Percentiles rank a stretch among this genome's conserved stretches.
Evolutionary conservation across 2,113 vertebrate genomes (phyloP).

Genomic region (Myocastor coypus): DNA sequence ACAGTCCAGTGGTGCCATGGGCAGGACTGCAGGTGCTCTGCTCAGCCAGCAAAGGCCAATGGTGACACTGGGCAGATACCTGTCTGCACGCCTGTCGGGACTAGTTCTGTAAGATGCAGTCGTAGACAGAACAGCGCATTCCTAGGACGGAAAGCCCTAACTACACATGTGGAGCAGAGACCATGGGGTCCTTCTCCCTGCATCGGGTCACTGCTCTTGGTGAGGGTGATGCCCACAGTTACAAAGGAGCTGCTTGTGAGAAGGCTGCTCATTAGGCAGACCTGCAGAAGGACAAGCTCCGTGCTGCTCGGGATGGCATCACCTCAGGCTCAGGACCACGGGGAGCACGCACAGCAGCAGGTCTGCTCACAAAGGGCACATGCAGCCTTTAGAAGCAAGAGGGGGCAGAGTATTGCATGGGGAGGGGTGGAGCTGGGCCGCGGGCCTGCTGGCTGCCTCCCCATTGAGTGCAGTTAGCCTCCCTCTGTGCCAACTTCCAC

Average conservation of each 20-base stretch:
- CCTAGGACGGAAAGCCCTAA: background rate
- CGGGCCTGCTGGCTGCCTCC: background rate
- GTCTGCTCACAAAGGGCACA: background rate
- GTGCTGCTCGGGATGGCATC: background rate
- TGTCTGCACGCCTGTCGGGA: background rate
- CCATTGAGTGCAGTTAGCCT: background rate
- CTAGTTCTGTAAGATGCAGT: background rate
- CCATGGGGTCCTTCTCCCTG: too few species aligned
- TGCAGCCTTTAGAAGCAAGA: fast-evolving
- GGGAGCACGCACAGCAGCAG: background rate
- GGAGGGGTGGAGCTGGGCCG: background rate
- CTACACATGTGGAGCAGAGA: background rate
- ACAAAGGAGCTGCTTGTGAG: background rate
- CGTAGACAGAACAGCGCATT: background rate
- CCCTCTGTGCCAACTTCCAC: background rate
- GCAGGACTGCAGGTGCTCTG: background rate
- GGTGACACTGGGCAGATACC: background rate
- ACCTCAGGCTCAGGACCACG: background rate
- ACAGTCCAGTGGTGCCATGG: background rate
- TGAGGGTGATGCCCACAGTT: background rate
- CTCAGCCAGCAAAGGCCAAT: background rate
- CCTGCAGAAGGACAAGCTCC: background rate
- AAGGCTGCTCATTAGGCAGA: background rate
- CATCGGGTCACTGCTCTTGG: background rate
- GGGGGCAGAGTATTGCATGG: background rate